phyloP scores from a whole-genome alignment of 2,888 invertebrate genomes.

The Fragum fragum region DNA sequence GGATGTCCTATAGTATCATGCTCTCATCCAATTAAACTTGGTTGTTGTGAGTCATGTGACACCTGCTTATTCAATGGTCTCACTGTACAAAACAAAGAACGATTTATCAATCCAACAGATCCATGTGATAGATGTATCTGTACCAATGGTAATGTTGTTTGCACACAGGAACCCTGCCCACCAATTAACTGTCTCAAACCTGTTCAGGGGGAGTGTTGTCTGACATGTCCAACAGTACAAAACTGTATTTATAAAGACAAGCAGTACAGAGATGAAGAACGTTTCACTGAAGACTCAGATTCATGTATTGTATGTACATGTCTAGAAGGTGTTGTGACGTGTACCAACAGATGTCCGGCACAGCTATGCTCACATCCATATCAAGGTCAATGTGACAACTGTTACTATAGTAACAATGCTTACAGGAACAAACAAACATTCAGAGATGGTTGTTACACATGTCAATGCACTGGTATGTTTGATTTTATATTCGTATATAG shows the following conservation, averaged over 20 bases:
- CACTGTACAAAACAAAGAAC: conserved; percentile 51
- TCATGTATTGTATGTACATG: conserved; percentile 77
- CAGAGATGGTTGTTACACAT: conserved; percentile 71
- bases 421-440: conserved; percentile 67
- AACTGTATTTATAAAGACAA: conserved; percentile 48
- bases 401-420: conserved; percentile 66
- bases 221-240: conserved; percentile 30
- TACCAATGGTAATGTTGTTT: conserved; percentile 71
- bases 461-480: conserved; percentile 74
- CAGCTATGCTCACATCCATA: conserved; percentile 4
- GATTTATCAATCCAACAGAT: conserved; percentile 49
- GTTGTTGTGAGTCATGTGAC: conserved; percentile 77
- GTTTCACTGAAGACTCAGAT: conserved; percentile 43
- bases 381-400: conserved; percentile 70
- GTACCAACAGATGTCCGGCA: conserved; percentile 37
- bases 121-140: conserved; percentile 77
- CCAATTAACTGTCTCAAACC: conserved; percentile 67
- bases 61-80: conserved; percentile 62
- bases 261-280: conserved; percentile 61
- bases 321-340: conserved; percentile 70
- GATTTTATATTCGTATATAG: too few species aligned
- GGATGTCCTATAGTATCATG: conserved; percentile 72
- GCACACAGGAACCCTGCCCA: conserved; percentile 69
- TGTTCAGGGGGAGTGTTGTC: conserved; percentile 69
- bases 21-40: conserved; percentile 68